Evolutionary conservation across 2,113 vertebrate genomes (phyloP).

Genomic region (Malurus cyaneus): DNA sequence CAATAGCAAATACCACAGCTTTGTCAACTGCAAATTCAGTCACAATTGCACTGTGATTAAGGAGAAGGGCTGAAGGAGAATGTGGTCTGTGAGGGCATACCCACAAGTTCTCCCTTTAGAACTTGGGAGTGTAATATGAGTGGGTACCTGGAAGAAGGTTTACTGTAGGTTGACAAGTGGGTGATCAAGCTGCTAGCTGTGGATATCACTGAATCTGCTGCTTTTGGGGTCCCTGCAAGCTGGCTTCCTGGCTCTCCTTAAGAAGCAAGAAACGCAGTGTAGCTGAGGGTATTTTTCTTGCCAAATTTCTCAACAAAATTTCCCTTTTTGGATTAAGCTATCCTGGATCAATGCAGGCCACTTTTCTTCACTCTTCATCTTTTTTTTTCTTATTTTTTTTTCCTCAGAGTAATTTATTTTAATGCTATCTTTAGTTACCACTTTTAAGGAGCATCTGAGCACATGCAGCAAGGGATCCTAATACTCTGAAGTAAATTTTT

Average conservation of each 20-base stretch:
- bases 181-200: not conserved
- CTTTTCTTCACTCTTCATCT: fast-evolving
- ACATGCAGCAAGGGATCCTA: not conserved
- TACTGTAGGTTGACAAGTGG: not conserved
- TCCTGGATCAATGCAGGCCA: not conserved
- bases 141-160: not conserved
- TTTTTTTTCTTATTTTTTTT: not conserved
- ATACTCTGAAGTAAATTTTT: not conserved
- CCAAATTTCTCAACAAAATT: not conserved
- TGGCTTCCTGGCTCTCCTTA: fast-evolving
- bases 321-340: not conserved
- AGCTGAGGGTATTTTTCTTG: not conserved
- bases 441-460: not conserved
- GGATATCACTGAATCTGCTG: fast-evolving
- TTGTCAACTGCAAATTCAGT: not conserved
- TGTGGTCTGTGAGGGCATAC: not conserved
- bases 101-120: fast-evolving
- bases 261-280: not conserved
- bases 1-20: constrained; percentile 34
- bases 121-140: fast-evolving
- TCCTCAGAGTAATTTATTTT: not conserved
- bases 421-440: not conserved
- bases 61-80: not conserved
- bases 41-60: not conserved
- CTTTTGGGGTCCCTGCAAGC: not conserved